Conservation (phyloP, 2,888 invertebrate genomes). For the Gisinianus flammeolus region DNA sequence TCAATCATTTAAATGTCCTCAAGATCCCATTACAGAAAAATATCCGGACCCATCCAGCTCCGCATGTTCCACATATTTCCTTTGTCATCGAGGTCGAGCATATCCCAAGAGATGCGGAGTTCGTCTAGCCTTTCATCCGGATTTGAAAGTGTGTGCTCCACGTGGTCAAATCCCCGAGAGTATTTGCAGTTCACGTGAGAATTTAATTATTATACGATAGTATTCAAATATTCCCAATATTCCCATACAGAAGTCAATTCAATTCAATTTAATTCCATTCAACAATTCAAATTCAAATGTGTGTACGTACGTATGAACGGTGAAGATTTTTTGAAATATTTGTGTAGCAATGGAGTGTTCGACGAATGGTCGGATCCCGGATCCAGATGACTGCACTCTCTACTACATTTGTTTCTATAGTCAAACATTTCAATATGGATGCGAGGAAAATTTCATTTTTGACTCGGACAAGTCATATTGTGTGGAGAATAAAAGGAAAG, state of each 20-base stretch:
- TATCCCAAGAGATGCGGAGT: neutral
- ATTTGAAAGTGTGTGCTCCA: neutral
- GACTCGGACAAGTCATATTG: neutral
- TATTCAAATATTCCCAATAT: neutral
- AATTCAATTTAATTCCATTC: neutral
- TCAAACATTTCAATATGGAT: neutral
- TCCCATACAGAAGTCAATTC: neutral
- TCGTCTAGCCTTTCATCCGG: neutral
- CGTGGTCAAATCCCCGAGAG: neutral
- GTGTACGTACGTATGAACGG: neutral
- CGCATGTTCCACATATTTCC: neutral
- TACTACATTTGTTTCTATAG: slow-evolving; percentile 5
- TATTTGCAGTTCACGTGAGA: neutral
- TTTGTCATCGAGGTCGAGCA: neutral
- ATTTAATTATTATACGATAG: no score
- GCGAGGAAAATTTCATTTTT: neutral
- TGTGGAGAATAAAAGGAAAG: neutral
- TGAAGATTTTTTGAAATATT: neutral
- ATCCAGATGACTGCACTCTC: neutral
- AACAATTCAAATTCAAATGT: neutral
- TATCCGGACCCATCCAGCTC: neutral
- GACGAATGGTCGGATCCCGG: neutral
- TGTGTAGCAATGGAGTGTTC: neutral
- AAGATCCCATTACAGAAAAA: neutral
- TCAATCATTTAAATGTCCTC: neutral